Evolutionary conservation across 2,797 vertebrate species (phyloP).

Genomic region (Arctocebus calabarensis): DNA sequence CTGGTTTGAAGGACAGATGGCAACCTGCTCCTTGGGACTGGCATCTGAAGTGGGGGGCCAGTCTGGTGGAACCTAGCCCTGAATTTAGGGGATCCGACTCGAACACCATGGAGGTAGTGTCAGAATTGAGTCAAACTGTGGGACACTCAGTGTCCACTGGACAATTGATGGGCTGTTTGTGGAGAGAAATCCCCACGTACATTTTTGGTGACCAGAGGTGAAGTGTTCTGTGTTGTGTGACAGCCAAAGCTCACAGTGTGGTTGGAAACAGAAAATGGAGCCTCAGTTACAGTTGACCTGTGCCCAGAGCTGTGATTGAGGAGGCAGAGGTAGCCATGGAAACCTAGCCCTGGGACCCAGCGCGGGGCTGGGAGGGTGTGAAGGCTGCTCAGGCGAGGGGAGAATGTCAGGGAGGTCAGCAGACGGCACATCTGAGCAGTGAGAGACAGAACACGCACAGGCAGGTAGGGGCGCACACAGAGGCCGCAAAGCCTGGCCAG

Average conservation of each 20-base stretch:
- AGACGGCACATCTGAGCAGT: not conserved
- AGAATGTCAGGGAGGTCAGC: not conserved
- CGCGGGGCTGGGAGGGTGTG: not conserved
- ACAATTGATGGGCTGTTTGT: not conserved
- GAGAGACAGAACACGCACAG: rapidly evolving
- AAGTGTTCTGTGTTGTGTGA: not conserved
- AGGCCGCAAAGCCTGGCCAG: not conserved
- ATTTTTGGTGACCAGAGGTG: not conserved
- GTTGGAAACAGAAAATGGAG: slow-evolving; percentile 55
- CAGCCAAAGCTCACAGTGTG: not conserved
- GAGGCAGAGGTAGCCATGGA: slow-evolving; percentile 59
- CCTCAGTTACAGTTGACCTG: not conserved
- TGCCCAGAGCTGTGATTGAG: slow-evolving; percentile 8
- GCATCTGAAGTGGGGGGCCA: not conserved
- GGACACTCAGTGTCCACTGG: not conserved
- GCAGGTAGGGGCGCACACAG: rapidly evolving
- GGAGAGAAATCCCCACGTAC: not conserved
- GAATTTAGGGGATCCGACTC: not conserved
- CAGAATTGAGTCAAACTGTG: not conserved
- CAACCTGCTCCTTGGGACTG: not conserved
- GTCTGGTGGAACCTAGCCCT: not conserved
- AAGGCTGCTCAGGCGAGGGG: not conserved
- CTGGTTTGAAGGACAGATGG: not conserved
- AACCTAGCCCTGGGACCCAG: slow-evolving; percentile 31
- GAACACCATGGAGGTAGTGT: not conserved